Percentiles rank a stretch among this genome's conserved stretches.
Conservation (phyloP, 2,113 vertebrate species). For the Alligator sinensis region DNA sequence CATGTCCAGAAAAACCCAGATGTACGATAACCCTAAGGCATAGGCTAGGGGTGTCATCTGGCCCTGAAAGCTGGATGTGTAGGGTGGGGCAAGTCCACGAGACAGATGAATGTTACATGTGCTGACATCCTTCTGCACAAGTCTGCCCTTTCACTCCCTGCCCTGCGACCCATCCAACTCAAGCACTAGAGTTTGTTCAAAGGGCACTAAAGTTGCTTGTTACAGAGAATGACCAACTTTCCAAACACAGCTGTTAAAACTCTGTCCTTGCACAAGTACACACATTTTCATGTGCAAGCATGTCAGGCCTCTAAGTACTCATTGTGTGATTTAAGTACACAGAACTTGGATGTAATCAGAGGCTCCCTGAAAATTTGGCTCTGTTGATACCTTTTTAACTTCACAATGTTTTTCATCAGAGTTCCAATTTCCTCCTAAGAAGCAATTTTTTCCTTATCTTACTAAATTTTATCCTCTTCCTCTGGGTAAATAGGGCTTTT, state of each 20-base stretch:
- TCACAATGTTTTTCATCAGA: neutral
- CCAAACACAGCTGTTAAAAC: neutral
- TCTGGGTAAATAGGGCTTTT: neutral
- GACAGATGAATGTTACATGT: too few relatives aligned
- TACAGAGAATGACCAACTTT: neutral
- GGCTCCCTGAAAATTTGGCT: neutral
- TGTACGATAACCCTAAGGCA: too few relatives aligned
- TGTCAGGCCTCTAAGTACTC: neutral
- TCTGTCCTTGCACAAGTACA: neutral
- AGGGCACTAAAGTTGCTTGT: neutral
- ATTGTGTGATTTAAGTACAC: too few relatives aligned
- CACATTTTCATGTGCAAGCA: neutral
- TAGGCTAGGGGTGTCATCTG: too few relatives aligned
- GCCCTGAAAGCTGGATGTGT: too few relatives aligned
- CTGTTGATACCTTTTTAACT: neutral
- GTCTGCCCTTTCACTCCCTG: neutral
- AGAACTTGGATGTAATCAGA: neutral
- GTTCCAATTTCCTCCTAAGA: neutral
- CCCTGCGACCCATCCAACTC: neutral
- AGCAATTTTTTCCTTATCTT: neutral
- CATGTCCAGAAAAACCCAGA: too few relatives aligned
- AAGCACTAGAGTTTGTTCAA: neutral
- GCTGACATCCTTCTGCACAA: neutral
- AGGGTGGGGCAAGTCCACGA: too few relatives aligned
- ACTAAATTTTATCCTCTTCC: neutral